phyloP scores from a whole-genome alignment of 1,140 invertebrate genomes.

The Orchesella cincta region DNA sequence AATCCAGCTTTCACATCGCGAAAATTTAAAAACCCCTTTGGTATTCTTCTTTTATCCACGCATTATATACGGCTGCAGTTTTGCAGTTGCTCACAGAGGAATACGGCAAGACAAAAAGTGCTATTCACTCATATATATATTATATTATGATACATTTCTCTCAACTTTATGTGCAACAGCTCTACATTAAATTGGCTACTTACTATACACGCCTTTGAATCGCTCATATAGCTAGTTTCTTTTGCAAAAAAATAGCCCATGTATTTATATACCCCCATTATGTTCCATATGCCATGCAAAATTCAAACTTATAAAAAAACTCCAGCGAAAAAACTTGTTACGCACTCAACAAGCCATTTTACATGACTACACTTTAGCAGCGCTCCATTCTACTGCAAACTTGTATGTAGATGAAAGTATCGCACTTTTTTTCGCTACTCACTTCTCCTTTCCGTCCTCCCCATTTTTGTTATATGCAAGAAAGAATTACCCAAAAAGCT shows the following conservation, averaged over 20 bases:
- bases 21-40: not conserved
- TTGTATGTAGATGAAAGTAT: not conserved
- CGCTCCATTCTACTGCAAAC: not conserved
- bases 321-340: slow-evolving; percentile 1
- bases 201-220: too few species aligned
- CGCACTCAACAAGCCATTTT: slow-evolving; percentile 16
- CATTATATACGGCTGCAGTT: too few species aligned
- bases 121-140: too few species aligned
- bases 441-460: not conserved
- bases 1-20: not conserved
- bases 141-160: too few species aligned
- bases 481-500: slow-evolving; percentile 7
- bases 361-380: not conserved
- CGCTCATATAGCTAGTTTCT: too few species aligned
- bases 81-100: too few species aligned
- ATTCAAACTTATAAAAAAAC: not conserved
- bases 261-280: too few species aligned
- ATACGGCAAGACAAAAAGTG: too few species aligned
- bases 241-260: not conserved
- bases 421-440: not conserved
- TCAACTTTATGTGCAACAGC: too few species aligned
- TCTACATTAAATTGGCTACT: too few species aligned
- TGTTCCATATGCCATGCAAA: too few species aligned
- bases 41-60: not conserved
- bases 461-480: slow-evolving; percentile 17